A percentile compares a stretch with the other conserved stretches of the same genome.
Evolutionary conservation across 2,888 invertebrate genomes (phyloP).

Genomic region (Caenorhabditis sp.): DNA sequence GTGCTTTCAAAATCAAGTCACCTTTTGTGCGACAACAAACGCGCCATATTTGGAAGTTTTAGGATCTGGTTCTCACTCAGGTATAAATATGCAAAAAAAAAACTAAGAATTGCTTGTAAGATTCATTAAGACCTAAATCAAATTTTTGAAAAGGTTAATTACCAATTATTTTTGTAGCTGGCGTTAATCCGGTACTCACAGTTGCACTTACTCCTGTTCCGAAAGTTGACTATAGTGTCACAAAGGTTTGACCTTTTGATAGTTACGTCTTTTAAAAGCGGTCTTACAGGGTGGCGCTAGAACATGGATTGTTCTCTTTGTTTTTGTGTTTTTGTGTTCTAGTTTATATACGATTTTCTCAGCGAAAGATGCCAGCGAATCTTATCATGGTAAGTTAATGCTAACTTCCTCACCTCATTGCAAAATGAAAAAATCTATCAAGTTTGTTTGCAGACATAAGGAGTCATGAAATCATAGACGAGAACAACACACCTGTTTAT

Average conservation of each 20-base stretch:
- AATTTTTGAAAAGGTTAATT: too few relatives aligned
- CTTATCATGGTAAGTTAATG: conserved; percentile 64
- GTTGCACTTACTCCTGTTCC: conserved; percentile 76
- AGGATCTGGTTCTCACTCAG: conserved; percentile 11
- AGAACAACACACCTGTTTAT: conserved; percentile 30
- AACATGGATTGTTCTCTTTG: conserved; percentile 80
- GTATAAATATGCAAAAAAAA: too few relatives aligned
- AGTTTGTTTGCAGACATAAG: conserved; percentile 42
- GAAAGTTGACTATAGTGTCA: conserved; percentile 80
- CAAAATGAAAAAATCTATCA: too few relatives aligned
- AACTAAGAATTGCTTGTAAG: too few relatives aligned
- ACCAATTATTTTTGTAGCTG: conserved; percentile 63
- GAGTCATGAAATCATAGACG: conserved; percentile 21
- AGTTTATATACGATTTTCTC: conserved; percentile 80
- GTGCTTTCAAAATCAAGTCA: conserved; percentile 45
- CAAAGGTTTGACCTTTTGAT: conserved; percentile 68
- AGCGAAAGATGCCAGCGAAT: conserved; percentile 72
- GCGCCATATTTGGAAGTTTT: conserved; percentile 31
- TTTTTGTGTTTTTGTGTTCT: conserved; percentile 80
- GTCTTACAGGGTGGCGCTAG: conserved; percentile 77
- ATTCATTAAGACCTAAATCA: too few relatives aligned
- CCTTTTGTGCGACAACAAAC: conserved; percentile 31
- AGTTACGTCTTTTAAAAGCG: not conserved
- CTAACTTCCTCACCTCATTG: too few relatives aligned
- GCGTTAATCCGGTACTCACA: conserved; percentile 79